Percentiles rank a stretch among this genome's conserved stretches.
These are phyloP conservation scores for Euura lappo DNA, from an alignment of 1,140 invertebrate species.

Conservation along the genomic window DNA sequence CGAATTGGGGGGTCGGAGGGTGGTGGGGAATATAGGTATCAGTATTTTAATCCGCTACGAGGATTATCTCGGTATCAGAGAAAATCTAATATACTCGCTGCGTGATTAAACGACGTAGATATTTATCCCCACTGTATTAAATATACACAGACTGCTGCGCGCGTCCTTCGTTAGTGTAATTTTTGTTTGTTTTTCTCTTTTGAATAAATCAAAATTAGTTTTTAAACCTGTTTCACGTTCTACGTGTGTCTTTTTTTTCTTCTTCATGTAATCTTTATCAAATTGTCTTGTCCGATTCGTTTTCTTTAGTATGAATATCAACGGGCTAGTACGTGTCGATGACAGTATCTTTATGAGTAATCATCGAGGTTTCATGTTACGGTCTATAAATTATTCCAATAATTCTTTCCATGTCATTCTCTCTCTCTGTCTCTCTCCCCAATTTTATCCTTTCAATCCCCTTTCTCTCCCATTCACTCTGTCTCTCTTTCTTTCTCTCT, in stretches of 20 bases:
- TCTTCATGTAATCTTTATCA: slow-evolving; percentile 13
- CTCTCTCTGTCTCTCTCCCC: slow-evolving; percentile 12
- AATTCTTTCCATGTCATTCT: slow-evolving; percentile 12
- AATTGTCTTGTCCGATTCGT: slow-evolving; percentile 14
- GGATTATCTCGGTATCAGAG: too few relatives aligned
- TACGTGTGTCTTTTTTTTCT: not conserved
- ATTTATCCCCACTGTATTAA: too few relatives aligned
- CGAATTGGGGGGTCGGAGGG: too few relatives aligned
- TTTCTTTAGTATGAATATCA: not conserved
- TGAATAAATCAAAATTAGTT: not conserved
- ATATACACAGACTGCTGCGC: not conserved
- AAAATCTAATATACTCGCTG: too few relatives aligned
- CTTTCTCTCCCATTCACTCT: slow-evolving; percentile 14
- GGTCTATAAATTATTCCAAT: not conserved
- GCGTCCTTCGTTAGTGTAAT: slow-evolving; percentile 35
- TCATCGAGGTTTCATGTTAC: not conserved
- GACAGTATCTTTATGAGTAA: too few relatives aligned
- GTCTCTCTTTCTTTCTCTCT: not conserved
- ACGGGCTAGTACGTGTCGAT: not conserved
- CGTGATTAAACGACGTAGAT: too few relatives aligned
- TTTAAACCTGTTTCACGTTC: slow-evolving; percentile 6
- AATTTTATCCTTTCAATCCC: not conserved
- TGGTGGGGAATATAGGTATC: too few relatives aligned
- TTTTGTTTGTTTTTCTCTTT: slow-evolving; percentile 22
- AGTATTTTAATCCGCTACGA: too few relatives aligned